Percentiles rank a stretch among this genome's conserved stretches.
Evolutionary conservation across 2,797 vertebrate genomes (phyloP).

Genomic region (Rousettus madagascariensis): DNA sequence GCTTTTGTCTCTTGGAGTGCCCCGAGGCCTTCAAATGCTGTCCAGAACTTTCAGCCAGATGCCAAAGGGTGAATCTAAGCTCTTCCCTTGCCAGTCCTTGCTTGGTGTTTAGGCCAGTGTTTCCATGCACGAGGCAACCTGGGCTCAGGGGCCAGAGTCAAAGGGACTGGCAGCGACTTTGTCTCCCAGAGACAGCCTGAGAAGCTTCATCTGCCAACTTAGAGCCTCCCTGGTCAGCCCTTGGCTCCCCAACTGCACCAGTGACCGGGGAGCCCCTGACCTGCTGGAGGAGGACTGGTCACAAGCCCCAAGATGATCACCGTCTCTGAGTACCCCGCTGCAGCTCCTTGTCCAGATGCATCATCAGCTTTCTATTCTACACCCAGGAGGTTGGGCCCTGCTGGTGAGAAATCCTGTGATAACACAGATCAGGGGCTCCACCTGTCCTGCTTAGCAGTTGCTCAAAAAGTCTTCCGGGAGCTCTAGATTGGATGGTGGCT

Average conservation of each 20-base stretch:
- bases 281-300: neutral
- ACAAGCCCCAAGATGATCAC: neutral
- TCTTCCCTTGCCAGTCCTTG: neutral
- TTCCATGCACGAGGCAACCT: neutral
- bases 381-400: neutral
- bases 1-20: neutral
- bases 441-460: neutral
- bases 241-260: neutral
- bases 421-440: neutral
- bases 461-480: neutral
- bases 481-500: fast-evolving
- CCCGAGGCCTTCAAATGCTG: neutral
- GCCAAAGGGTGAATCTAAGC: neutral
- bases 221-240: neutral
- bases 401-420: neutral
- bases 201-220: neutral
- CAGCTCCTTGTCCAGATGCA: neutral
- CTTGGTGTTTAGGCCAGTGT: neutral
- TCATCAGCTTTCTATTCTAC: neutral
- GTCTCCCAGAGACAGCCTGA: neutral
- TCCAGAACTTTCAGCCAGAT: neutral
- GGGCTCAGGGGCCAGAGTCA: neutral
- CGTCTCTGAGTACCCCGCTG: neutral
- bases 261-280: neutral
- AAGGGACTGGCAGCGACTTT: neutral